phyloP scores from a whole-genome alignment of 2,797 vertebrate genomes.

The Adelosebastes latens region DNA sequence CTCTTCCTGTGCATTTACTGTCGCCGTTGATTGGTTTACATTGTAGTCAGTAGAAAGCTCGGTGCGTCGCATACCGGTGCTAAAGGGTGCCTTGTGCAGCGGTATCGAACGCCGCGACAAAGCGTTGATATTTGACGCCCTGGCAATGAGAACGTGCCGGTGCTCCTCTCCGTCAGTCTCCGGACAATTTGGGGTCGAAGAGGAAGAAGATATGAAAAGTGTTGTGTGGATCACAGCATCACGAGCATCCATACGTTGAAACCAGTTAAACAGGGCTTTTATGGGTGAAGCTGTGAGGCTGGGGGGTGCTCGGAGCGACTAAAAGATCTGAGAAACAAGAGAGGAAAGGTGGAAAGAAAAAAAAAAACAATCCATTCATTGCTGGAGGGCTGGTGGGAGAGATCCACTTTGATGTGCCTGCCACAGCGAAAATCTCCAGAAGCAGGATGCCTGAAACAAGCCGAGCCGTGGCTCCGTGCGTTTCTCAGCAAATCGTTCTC shows the following conservation, averaged over 20 bases:
- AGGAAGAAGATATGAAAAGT: constrained; percentile 14
- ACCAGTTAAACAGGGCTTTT: constrained; percentile 33
- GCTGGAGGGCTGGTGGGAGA: constrained; percentile 62
- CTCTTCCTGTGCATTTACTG: no score
- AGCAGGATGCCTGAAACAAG: constrained; percentile 52
- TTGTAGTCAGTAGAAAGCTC: no score
- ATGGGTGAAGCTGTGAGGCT: constrained; percentile 14
- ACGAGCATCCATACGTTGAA: constrained; percentile 27
- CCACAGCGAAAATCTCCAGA: constrained; percentile 55
- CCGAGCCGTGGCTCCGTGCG: constrained; percentile 20
- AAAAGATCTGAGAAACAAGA: constrained; percentile 57
- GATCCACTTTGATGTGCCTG: constrained; percentile 74
- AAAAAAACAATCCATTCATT: constrained; percentile 38
- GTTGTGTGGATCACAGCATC: not conserved
- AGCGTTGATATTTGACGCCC: no score
- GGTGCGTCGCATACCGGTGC: no score
- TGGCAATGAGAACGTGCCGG: no score
- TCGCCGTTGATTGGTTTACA: no score
- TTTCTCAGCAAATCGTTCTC: constrained; percentile 28
- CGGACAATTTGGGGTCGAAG: no score
- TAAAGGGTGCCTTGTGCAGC: no score
- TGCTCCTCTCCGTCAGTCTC: not conserved
- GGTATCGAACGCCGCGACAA: no score
- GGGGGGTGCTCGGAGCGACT: constrained; percentile 31
- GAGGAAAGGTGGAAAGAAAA: constrained; percentile 41